Conservation (phyloP, 2,888 invertebrate genomes). For the Cyclophora albipunctata region DNA sequence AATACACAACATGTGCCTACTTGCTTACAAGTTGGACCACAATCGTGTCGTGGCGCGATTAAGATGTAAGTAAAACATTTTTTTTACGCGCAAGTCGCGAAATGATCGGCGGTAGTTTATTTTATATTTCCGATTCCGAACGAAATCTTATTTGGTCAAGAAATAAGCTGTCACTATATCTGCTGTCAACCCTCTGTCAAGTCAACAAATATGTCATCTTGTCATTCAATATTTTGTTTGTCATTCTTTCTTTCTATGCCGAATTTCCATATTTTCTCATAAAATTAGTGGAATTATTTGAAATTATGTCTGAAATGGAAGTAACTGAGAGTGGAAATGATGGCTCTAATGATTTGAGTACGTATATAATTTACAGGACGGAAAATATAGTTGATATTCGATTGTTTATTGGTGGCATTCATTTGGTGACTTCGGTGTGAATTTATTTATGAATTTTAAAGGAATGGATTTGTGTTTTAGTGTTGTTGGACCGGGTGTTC, state of each 20-base stretch:
- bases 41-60: too few relatives aligned
- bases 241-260: slow-evolving; percentile 11
- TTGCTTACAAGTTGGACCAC: too few relatives aligned
- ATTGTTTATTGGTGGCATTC: background rate
- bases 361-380: slow-evolving; percentile 23
- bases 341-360: slow-evolving; percentile 62
- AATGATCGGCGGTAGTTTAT: too few relatives aligned
- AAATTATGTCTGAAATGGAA: slow-evolving; percentile 67
- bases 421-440: background rate
- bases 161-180: too few relatives aligned
- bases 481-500: slow-evolving; percentile 91
- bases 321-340: slow-evolving; percentile 53
- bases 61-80: too few relatives aligned
- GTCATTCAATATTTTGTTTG: slow-evolving; percentile 17
- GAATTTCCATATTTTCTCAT: slow-evolving; percentile 2
- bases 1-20: too few relatives aligned
- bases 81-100: too few relatives aligned
- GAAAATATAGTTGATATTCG: too few relatives aligned
- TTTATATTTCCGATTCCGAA: too few relatives aligned
- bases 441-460: slow-evolving; percentile 15
- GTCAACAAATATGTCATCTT: background rate
- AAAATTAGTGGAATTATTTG: background rate
- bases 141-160: too few relatives aligned
- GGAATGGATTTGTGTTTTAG: slow-evolving; percentile 57
- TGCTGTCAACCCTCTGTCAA: too few relatives aligned